Conservation (phyloP, 2,797 vertebrate genomes). For the Sebastes itinus region DNA sequence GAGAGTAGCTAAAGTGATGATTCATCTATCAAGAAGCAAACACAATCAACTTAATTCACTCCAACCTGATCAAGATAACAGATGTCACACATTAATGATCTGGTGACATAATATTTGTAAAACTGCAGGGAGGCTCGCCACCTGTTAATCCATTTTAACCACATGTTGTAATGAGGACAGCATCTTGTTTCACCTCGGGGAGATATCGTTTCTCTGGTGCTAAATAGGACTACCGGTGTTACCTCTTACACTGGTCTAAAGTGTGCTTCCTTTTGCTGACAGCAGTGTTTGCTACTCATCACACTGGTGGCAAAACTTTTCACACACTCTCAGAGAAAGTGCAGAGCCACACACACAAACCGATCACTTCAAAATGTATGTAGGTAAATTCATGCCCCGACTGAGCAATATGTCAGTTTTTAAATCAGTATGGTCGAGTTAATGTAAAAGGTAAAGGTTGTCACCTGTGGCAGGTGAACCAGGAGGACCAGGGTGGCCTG, state of each 20-base stretch:
- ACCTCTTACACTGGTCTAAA: slow-evolving; percentile 44
- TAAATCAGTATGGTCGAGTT: not conserved
- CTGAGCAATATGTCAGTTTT: not conserved
- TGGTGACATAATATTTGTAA: slow-evolving; percentile 75
- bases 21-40: slow-evolving; percentile 56
- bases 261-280: slow-evolving; percentile 47
- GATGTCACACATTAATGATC: slow-evolving; percentile 60
- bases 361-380: not conserved
- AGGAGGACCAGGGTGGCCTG: slow-evolving; percentile 91
- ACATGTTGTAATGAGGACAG: slow-evolving; percentile 74
- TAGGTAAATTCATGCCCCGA: not conserved
- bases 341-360: not conserved
- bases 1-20: not conserved
- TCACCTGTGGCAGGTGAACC: slow-evolving; percentile 89
- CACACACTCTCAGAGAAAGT: not conserved
- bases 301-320: slow-evolving; percentile 7
- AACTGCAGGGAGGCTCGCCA: slow-evolving; percentile 30
- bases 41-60: slow-evolving; percentile 40
- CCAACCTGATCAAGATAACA: slow-evolving; percentile 56
- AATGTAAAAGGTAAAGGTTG: not conserved
- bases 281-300: slow-evolving; percentile 8
- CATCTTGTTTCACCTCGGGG: slow-evolving; percentile 59
- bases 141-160: slow-evolving; percentile 64
- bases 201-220: slow-evolving; percentile 71
- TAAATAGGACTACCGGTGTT: slow-evolving; percentile 69